Evolutionary conservation across 2,888 invertebrate species (phyloP).

Genomic region (Himalopsyche anomala): DNA sequence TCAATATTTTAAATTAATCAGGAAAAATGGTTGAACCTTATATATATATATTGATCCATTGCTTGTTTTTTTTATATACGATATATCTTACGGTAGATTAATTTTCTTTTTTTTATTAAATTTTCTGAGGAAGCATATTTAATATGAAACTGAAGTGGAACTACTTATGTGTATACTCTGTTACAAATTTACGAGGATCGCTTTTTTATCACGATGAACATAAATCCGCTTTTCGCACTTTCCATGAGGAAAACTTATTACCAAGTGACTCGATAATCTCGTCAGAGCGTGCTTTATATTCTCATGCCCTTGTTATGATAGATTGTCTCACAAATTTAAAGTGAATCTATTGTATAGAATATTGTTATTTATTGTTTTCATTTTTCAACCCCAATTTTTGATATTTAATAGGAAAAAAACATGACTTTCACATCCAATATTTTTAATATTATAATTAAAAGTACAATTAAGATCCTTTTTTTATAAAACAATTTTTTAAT

Average conservation of each 20-base stretch:
- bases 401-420: too few relatives aligned
- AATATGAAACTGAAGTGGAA: conserved; percentile 37
- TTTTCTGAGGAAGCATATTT: conserved; percentile 22
- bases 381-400: neutral
- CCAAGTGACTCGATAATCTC: conserved; percentile 47
- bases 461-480: too few relatives aligned
- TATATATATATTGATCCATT: too few relatives aligned
- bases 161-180: conserved; percentile 27
- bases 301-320: conserved; percentile 22
- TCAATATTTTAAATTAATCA: too few relatives aligned
- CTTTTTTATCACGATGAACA: conserved; percentile 41
- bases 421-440: too few relatives aligned
- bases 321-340: conserved; percentile 48
- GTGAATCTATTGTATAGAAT: conserved; percentile 33
- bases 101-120: neutral
- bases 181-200: conserved; percentile 43
- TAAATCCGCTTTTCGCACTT: conserved; percentile 36
- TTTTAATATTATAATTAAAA: too few relatives aligned
- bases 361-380: conserved; percentile 14
- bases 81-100: neutral
- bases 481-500: too few relatives aligned
- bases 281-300: conserved; percentile 38
- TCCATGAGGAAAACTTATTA: conserved; percentile 41
- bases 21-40: too few relatives aligned
- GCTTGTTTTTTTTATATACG: too few relatives aligned